Evolutionary conservation across 2,113 vertebrate genomes (phyloP), one percentile per base, ranked within the genome.

Genomic region (Microcebus lehilahytsara): DNA sequence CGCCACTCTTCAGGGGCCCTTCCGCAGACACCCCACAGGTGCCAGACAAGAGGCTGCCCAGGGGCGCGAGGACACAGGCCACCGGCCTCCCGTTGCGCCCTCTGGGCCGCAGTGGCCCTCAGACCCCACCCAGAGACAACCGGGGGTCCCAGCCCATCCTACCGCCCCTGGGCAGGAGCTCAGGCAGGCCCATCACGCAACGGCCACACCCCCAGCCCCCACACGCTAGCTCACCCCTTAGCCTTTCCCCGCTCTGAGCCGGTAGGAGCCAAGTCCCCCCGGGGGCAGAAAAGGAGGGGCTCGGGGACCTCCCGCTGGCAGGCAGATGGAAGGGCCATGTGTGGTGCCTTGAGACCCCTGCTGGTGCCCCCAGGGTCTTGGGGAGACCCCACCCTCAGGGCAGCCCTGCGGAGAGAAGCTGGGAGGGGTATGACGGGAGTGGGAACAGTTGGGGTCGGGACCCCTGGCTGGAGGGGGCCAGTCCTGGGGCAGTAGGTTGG

Each of bases 1-100:
- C 1, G 2, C 6, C n/a, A 5, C 58, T 25, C 14, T 2, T 22
- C 0, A 19, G 34, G 80, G 27, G 6, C 56, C 0, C n/a, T 1
- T 37, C 60, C 30, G 0, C 14, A 0, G 60, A 62, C 32, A 4
- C 17, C 22, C 4, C 37, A 7, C 0, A 3, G 0, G 2, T 42
- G 74, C 22, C 20, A 25, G 67, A 6, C 0, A 9, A 49, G n/a
- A 12, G 5, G n/a, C 23, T 66, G 9, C 2, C 5, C 19, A 7
- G 22, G 16, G 1, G 1, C 16, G 25, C 25, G 2, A 75, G 27
- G 42, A 49, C 72, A 30, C 3, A 66, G 25, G 72, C 42, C 42
- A 13, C 69, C 9, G 0, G 22, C 27, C 87, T 3, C 3, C 79
- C 19, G 4, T 32, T 19, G 25, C 0, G 40, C 30, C 64, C 6